Base-by-base conservation (phyloP, 2,797 vertebrate species). In the Gastrophryne carolinensis region DNA sequence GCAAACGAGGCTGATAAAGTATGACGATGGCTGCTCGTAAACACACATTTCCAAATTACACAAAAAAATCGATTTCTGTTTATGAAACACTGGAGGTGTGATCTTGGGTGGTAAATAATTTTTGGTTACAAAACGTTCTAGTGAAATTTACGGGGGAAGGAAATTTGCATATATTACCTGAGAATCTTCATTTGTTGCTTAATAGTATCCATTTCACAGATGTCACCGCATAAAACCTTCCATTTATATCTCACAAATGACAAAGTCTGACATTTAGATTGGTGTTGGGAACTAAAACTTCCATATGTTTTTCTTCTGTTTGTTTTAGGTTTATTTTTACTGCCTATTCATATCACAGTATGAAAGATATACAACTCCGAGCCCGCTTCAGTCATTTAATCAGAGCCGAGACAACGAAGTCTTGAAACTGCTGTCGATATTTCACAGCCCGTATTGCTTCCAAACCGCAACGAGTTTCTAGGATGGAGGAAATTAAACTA, bases 1-100 rank as follows among this genome's bases (percentile, higher is more conserved):
- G n/a, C n/a, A 54, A 82, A 75, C 80, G 75, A 75, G 71, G 64
- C 56, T 67, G 52, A 74, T n/a, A 81, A 83, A 83, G 83, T 85
- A 87, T 86, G 83, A 83, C 70, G 30, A 50, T 32, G 68, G 8
- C 50, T 61, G 72, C 78, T 84, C 63, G 34, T 68, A 74, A 60
- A 79, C 32, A 68, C 79, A 78, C 78, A 54, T 68, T 23, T 77
- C 68, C 83, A 63, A 23, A 53, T 82, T 80, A 80, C 82, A 81
- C 6, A 69, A 80, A 67, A 72, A 78, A 49, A 39, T 21, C 77
- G 83, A 83, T 83, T 66, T 78, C 79, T 75, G 65, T 58, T 79
- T 66, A 78, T 81, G 80, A 60, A 13, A 52, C 30, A 64, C 63
- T 26, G 78, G 82, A 71, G 39, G 6, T 67, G 29, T 37, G 13